Evolutionary conservation across 35 echinoderm and acorn worm species (phyloP), one percentile per base, ranked within the genome.

Genomic region (Stichopus chloronotus): DNA sequence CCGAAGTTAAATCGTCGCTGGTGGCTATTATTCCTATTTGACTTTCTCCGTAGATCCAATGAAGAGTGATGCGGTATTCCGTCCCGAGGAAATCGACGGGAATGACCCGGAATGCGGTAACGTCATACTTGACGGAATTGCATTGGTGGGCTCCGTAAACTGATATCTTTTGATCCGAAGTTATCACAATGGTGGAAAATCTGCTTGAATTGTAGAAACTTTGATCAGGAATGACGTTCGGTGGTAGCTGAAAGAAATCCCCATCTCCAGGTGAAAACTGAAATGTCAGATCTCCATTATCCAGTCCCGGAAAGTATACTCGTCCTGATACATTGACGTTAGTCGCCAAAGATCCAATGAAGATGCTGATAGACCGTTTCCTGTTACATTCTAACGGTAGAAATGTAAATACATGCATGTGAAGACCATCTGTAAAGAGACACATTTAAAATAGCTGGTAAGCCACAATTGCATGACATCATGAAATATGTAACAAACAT

Each of bases 361-460:
- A 79, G 22, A 22, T 6, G 22, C 77, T 79, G 22, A 19, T 19
- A 19, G 77, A 79, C 30, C 30, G 30, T 19, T 22, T 24, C 77
- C 14, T 21, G 14, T 79, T 21, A 21, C 77, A 79, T 21, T 79
- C 77, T 13, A 79, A 21, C 77, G 77, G 77, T 79, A 79, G 77
- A 79, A 79, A 79, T 79, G 77, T 79, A 79, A 79, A 79, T 17
- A 79, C 77, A 79, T 79, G 77, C 22, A 21, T 79, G 22, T 79
- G 77, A 79, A 22, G 77, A 79, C 77, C 77, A 79, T 19, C 77
- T 79, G 77, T 79, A 21, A 79, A 79, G 22, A 79, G 30, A 43
- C 30, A 43, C 30, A 43, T 43, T 43, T 43, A 43, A 43, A 43
- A 43, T 43, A 43, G 30, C 30, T 43, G 30, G 30, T 43, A 43